phyloP scores from a whole-genome alignment of 1,140 invertebrate species.

The Drosophila malerkotliana region DNA sequence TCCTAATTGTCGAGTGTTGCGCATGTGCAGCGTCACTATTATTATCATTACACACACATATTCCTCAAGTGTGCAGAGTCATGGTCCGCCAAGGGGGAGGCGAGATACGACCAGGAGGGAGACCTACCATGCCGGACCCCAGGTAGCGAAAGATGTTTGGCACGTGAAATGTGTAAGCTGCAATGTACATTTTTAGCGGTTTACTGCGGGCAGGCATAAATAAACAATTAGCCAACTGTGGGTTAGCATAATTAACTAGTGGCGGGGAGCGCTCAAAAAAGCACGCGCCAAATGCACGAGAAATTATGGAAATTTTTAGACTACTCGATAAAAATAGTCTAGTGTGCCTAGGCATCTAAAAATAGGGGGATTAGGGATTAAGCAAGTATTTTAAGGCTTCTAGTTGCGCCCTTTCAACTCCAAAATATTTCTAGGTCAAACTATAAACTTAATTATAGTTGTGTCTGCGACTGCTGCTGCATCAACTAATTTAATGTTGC shows the following conservation, averaged over 20 bases:
- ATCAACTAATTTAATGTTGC: constrained; percentile 79
- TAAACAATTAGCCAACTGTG: constrained; percentile 51
- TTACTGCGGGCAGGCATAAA: constrained; percentile 53
- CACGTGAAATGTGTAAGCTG: constrained; percentile 77
- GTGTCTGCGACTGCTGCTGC: constrained; percentile 24
- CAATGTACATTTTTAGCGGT: constrained; percentile 46
- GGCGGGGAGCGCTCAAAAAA: constrained; percentile 4
- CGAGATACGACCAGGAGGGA: background rate
- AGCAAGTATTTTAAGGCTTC: constrained; percentile 6
- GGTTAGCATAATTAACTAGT: constrained; percentile 40
- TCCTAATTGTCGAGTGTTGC: constrained; percentile 68
- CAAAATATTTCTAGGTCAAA: constrained; percentile 78
- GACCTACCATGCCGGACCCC: constrained; percentile 1
- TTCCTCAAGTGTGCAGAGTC: constrained; percentile 57
- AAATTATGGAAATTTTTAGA: constrained; percentile 15
- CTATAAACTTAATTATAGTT: constrained; percentile 72
- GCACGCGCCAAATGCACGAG: constrained; percentile 43
- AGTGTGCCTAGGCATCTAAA: constrained; percentile 17
- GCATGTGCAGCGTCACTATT: constrained; percentile 81
- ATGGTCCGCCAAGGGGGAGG: constrained; percentile 42
- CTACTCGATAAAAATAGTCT: background rate
- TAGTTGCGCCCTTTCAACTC: constrained; percentile 54
- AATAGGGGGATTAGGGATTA: constrained; percentile 4
- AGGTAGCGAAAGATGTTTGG: constrained; percentile 45
- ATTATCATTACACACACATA: constrained; percentile 70